Evolutionary conservation across 2,797 vertebrate species (phyloP).

Genomic region (Sebastolobus altivelis): DNA sequence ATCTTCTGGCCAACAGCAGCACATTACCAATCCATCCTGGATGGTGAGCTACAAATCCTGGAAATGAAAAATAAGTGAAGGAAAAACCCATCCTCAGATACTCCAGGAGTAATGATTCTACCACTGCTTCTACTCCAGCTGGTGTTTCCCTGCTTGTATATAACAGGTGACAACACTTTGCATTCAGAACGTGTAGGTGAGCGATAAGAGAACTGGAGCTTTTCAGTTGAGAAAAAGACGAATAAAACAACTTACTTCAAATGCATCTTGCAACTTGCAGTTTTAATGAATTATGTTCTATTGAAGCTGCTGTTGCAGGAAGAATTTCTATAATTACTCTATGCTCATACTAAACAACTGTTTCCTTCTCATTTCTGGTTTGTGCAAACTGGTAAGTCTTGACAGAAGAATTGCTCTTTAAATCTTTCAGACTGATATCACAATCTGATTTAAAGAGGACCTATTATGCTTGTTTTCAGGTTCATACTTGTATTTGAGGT

Average conservation of each 20-base stretch:
- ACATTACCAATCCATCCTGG: constrained; percentile 7
- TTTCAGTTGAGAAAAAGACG: background rate
- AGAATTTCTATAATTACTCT: background rate
- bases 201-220: background rate
- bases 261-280: background rate
- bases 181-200: background rate
- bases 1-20: constrained; percentile 23
- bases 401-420: background rate
- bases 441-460: constrained; percentile 5
- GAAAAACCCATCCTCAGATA: background rate
- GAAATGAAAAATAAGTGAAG: constrained; percentile 21
- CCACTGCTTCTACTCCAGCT: background rate
- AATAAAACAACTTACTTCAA: background rate
- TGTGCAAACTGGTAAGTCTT: constrained; percentile 3
- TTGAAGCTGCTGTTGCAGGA: background rate
- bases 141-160: background rate
- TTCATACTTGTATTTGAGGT: background rate
- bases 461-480: background rate
- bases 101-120: background rate
- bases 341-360: background rate
- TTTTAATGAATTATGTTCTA: background rate
- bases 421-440: background rate
- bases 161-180: background rate
- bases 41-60: constrained; percentile 14
- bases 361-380: background rate